Evolutionary conservation across 2,113 vertebrate species (phyloP).

Genomic region (Gallinago jamesoni): DNA sequence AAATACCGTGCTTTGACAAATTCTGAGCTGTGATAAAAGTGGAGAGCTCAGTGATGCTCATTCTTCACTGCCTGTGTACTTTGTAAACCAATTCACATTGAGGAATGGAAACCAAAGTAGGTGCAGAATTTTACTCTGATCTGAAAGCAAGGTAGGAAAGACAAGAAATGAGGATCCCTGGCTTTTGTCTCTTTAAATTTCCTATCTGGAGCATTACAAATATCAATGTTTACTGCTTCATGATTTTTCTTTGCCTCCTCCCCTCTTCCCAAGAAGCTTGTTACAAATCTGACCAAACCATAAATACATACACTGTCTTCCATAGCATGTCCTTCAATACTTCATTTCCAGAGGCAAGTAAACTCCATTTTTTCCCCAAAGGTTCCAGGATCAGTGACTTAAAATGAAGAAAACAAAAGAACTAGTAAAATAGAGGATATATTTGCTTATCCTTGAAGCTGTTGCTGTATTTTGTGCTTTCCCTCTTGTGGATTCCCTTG

Average conservation of each 20-base stretch:
- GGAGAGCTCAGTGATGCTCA: background rate
- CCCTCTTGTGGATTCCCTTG: background rate
- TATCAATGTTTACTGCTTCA: background rate
- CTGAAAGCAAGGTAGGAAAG: background rate
- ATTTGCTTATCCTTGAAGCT: background rate
- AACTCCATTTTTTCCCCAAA: background rate
- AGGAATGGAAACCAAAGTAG: background rate
- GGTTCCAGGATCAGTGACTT: background rate
- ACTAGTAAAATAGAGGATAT: background rate
- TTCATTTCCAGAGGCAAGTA: background rate
- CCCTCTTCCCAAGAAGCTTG: background rate
- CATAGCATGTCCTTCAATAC: background rate
- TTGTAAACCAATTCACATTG: background rate
- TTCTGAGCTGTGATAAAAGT: constrained; percentile 7
- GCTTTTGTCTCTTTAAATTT: background rate
- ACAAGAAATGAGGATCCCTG: background rate
- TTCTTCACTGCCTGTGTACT: constrained; percentile 1
- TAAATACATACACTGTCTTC: background rate
- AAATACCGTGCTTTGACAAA: constrained; percentile 25
- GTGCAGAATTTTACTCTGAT: background rate
- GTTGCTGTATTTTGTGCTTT: background rate
- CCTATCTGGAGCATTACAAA: background rate
- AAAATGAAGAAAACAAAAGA: background rate
- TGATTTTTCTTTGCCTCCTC: constrained; percentile 10
- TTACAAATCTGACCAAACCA: background rate